Conservation (phyloP, 1,140 invertebrate genomes). For the Daktulosphaira vitifoliae region DNA sequence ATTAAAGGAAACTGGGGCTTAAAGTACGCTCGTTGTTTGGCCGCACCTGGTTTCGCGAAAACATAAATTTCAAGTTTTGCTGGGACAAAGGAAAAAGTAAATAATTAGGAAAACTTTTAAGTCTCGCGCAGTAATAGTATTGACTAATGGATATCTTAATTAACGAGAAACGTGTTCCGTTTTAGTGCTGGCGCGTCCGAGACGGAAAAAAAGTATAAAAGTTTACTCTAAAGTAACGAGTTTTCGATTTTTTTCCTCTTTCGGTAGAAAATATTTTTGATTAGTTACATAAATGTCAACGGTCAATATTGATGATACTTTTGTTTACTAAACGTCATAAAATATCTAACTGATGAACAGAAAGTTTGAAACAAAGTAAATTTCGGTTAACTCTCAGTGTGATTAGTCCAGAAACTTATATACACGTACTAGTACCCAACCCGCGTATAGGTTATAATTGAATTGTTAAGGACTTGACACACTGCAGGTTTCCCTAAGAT, state of each 20-base stretch:
- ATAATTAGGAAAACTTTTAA: constrained; percentile 11
- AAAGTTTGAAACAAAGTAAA: too few relatives aligned
- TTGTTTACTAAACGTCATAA: background rate
- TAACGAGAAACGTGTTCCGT: constrained; percentile 25
- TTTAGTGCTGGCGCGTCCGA: background rate
- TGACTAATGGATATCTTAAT: constrained; percentile 33
- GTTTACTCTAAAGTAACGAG: constrained; percentile 15
- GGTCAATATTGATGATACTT: constrained; percentile 30
- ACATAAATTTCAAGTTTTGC: constrained; percentile 13
- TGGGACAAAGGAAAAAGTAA: constrained; percentile 5
- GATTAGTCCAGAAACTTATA: too few relatives aligned
- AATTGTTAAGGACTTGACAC: too few relatives aligned
- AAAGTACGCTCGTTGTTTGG: constrained; percentile 12
- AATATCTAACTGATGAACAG: too few relatives aligned
- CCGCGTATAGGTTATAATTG: too few relatives aligned
- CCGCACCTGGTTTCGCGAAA: constrained; percentile 16
- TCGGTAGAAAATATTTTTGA: background rate
- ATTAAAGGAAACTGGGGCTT: constrained; percentile 10
- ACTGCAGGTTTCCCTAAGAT: too few relatives aligned
- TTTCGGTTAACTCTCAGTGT: too few relatives aligned
- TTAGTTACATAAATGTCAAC: background rate
- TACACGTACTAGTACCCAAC: too few relatives aligned
- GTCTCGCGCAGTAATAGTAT: background rate
- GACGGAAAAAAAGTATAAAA: constrained; percentile 1
- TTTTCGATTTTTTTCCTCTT: background rate